phyloP scores from a whole-genome alignment of 2,797 vertebrate genomes.

The Semotilus atromaculatus region DNA sequence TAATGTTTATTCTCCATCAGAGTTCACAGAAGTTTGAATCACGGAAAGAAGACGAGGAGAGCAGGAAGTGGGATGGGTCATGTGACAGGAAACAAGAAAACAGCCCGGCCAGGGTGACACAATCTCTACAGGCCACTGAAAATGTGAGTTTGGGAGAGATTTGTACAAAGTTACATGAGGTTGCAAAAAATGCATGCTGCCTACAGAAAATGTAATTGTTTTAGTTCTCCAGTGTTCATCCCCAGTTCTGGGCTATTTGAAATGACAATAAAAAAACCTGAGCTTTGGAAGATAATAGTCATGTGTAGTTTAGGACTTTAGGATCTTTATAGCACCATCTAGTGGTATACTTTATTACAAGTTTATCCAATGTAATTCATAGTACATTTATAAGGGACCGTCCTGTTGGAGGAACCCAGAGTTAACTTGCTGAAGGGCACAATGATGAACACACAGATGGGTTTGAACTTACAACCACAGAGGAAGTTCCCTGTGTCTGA shows the following conservation, averaged over 20 bases:
- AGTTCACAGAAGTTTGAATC: conserved; percentile 86
- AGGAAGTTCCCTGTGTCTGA: not conserved
- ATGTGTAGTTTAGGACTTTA: not conserved
- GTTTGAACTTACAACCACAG: not conserved
- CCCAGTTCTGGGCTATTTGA: not conserved
- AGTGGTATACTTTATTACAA: conserved; percentile 28
- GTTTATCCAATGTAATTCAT: not conserved
- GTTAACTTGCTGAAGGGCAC: not conserved
- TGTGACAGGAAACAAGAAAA: conserved; percentile 82
- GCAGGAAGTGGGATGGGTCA: conserved; percentile 84
- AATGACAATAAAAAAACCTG: not conserved
- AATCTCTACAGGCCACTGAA: conserved; percentile 80
- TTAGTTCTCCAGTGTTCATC: not conserved
- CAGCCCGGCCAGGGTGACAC: conserved; percentile 76
- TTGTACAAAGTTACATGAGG: not conserved
- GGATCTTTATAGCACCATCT: conserved; percentile 39
- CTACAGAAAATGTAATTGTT: not conserved
- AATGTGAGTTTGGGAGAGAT: conserved; percentile 77
- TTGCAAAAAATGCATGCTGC: not conserved
- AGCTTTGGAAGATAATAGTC: not conserved
- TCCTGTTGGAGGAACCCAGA: not conserved
- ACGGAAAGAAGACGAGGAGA: conserved; percentile 83
- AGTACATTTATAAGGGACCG: not conserved
- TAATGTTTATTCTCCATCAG: conserved; percentile 69
- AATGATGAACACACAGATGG: not conserved